These are phyloP conservation scores for Istiophorus platypterus DNA, from an alignment of 2,113 vertebrate genomes.

Conservation along the genomic window DNA sequence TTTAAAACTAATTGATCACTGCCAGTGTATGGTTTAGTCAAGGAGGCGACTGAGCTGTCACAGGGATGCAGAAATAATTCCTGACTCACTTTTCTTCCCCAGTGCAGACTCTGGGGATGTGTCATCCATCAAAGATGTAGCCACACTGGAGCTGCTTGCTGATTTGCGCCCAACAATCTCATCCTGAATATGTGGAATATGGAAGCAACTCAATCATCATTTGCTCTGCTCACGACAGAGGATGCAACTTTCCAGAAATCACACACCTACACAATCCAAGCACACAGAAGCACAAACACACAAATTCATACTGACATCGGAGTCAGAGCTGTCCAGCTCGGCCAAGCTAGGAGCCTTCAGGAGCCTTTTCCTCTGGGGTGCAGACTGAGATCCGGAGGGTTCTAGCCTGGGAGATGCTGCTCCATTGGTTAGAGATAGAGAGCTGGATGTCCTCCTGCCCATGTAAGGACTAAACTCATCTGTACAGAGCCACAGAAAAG, in stretches of 20 bases:
- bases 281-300: slow-evolving; percentile 1
- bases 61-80: slow-evolving; percentile 6
- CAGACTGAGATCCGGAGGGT: slow-evolving; percentile 75
- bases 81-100: slow-evolving; percentile 92
- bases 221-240: background rate
- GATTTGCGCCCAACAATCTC: slow-evolving; percentile 87
- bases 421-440: slow-evolving; percentile 86
- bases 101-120: slow-evolving; percentile 86
- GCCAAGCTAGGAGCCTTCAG: slow-evolving; percentile 94
- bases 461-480: slow-evolving; percentile 89
- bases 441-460: slow-evolving; percentile 85
- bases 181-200: slow-evolving; percentile 84
- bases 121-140: slow-evolving; percentile 90
- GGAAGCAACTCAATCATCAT: slow-evolving; percentile 4
- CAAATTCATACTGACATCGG: slow-evolving; percentile 87
- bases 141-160: slow-evolving; percentile 90
- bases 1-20: slow-evolving; percentile 29
- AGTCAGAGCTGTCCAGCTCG: slow-evolving; percentile 95
- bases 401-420: slow-evolving; percentile 72
- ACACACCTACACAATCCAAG: slow-evolving; percentile 1
- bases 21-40: slow-evolving; percentile 2
- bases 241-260: background rate
- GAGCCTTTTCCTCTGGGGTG: slow-evolving; percentile 88
- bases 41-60: background rate
- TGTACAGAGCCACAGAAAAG: slow-evolving; percentile 76